Base-by-base conservation (phyloP, 2,797 vertebrate genomes). In the Coregonus sp. region DNA sequence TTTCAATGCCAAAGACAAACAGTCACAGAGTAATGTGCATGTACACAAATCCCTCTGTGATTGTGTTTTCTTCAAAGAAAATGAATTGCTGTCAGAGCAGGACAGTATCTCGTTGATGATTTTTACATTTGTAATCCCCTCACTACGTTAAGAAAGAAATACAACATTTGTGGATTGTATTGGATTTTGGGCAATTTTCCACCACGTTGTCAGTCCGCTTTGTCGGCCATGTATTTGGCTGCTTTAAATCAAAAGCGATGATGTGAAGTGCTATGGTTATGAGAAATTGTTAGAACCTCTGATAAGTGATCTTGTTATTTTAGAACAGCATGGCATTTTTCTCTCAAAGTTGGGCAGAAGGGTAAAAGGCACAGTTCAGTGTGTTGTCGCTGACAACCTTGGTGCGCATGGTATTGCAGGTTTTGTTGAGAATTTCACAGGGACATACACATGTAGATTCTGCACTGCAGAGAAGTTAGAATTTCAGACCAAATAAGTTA, bases 181-280 rank as follows among this genome's bases (percentile, higher is more conserved):
- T 72, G 12, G 20, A 50, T 72, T 16, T 37, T 72, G 47, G 50
- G 14, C 50, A 51, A 51, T 14, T 14, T 51, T 2, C 50, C 6
- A 7, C 50, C 50, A 51, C 14, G 50, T 51, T 51, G 14, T 33
- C 50, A 7, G 50, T 14, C 6, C 6, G 50, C 14, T 51, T 51
- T 51, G 50, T 51, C 6, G 2, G 1, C 31, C 31, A 51, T 78
- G 5, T 31, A 78, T 80, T 75, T 77, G 37, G 78, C 72, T 70
- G 74, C 80, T 29, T 74, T 78, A n/a, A n/a, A 79, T 82, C 65
- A 79, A 78, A 35, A 79, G 77, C 33, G 72, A 69, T 80, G 78
- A 80, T 73, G 50, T 80, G 2, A 82, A 80, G 25, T 31, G 54
- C 1, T 74, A 71, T 59, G 70, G 73, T 14, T 76, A 59, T 5